A percentile compares a stretch with the other conserved stretches of the same genome.
These are phyloP conservation scores for Gopherus flavomarginatus DNA, from an alignment of 2,113 vertebrate genomes.

Conservation along the genomic window DNA sequence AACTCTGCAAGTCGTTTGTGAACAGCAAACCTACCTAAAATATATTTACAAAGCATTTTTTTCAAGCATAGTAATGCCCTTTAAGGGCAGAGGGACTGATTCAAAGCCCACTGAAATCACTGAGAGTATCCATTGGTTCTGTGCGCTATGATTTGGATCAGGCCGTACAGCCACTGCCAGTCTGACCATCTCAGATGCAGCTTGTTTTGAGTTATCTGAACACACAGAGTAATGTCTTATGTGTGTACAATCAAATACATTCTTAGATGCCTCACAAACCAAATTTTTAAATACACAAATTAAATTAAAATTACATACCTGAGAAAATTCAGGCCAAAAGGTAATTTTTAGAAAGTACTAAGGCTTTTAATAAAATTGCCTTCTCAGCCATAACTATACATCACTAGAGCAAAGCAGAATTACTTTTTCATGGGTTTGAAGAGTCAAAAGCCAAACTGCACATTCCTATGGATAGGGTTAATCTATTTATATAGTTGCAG, in stretches of 20 bases:
- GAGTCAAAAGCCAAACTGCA: neutral
- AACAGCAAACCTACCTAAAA: neutral
- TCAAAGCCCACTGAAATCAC: neutral
- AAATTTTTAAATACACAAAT: neutral
- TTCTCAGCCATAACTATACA: neutral
- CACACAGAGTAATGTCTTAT: neutral
- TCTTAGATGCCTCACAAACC: neutral
- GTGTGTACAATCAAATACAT: neutral
- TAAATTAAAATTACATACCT: neutral
- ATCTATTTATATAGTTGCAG: neutral
- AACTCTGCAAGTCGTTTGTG: neutral
- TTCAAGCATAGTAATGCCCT: neutral
- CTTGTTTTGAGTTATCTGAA: neutral
- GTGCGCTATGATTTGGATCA: neutral
- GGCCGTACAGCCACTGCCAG: neutral
- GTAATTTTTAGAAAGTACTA: slow-evolving; percentile 5
- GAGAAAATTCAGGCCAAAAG: neutral
- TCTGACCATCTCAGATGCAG: accelerated
- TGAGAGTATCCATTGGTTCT: neutral
- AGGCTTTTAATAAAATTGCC: neutral
- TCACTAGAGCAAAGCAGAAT: neutral
- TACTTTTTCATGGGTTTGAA: neutral
- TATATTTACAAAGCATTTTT: neutral
- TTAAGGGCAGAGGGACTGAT: neutral
- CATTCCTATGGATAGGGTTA: neutral